Base-by-base conservation (phyloP, 2,888 invertebrate genomes). In the Platycheirus albimanus region DNA sequence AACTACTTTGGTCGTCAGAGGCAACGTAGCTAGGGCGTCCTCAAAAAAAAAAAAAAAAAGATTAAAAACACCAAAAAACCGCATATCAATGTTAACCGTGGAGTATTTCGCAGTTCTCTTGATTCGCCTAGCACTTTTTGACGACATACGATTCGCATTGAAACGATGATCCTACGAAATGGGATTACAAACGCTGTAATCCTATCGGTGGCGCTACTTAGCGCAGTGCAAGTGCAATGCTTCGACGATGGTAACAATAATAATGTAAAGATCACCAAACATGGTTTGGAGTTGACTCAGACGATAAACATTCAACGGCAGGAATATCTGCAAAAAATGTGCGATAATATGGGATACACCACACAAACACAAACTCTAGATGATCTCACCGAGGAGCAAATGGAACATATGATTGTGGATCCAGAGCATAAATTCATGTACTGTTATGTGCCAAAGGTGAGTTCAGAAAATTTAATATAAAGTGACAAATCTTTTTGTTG, bases 391-490 rank as follows among this genome's bases (percentile, higher is more conserved):
- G 91, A 92, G 11, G 92, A 92, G 71, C 93, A 94, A 86, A 92
- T 96, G 87, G 94, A 95, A 87, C 97, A 97, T 88, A 93, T 97
- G 89, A 92, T 97, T 83, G 94, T 98, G 17, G 96, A 98, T 89
- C 95, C 96, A 87, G 93, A 94, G 76, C 96, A 97, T 88, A 95
- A 95, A 89, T 92, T 98, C 13, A 92, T 98, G 11, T 98, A 98
- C 88, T 98, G 98, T 89, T 97, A 97, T 90, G 97, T 98, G 85
- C 98, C 98, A 76, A 98, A 98, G 94, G 96, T 96, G 92, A 92
- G 92, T 74, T 51, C 8, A 15, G 13, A 47, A 19, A 43, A n/a
- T n/a, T n/a, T n/a, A n/a, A n/a, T n/a, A n/a, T n/a, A n/a, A n/a
- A n/a, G 24, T 24, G 1, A 7, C 0, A 10, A 20, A 38, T n/a